These are phyloP conservation scores for Penelope pileata DNA, from an alignment of 2,113 vertebrate species.

Conservation along the genomic window DNA sequence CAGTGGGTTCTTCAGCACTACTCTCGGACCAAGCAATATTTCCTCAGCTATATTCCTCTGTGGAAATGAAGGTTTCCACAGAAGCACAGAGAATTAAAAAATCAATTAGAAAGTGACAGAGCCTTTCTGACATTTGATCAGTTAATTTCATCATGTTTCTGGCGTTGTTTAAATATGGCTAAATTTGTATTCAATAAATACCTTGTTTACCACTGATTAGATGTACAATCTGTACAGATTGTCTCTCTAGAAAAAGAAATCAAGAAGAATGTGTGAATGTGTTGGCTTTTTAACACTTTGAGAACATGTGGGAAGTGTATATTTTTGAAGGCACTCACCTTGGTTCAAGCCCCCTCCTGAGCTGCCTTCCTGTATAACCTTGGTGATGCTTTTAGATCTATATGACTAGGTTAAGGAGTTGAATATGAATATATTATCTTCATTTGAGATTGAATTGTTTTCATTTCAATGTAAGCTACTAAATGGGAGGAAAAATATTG, in stretches of 20 bases:
- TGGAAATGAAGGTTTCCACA: background rate
- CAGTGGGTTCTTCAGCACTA: background rate
- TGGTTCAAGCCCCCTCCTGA: background rate
- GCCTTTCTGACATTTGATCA: background rate
- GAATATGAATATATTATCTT: background rate
- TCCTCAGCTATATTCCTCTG: background rate
- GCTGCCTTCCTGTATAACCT: background rate
- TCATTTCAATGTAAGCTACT: background rate
- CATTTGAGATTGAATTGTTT: background rate
- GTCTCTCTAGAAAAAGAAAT: background rate
- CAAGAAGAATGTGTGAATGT: background rate
- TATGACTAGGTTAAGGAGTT: background rate
- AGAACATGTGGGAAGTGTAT: background rate
- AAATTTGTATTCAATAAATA: background rate
- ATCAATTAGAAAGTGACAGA: background rate
- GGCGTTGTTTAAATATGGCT: background rate
- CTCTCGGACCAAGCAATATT: background rate
- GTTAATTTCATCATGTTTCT: background rate
- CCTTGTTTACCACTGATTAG: background rate
- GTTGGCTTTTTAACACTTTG: fast-evolving
- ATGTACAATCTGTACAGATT: background rate
- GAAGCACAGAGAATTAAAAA: background rate
- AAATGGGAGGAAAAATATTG: background rate
- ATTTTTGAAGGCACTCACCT: background rate
- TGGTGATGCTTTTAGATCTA: background rate